Base-by-base conservation (phyloP, 1,140 invertebrate species). In the Globodera ellingtonae region DNA sequence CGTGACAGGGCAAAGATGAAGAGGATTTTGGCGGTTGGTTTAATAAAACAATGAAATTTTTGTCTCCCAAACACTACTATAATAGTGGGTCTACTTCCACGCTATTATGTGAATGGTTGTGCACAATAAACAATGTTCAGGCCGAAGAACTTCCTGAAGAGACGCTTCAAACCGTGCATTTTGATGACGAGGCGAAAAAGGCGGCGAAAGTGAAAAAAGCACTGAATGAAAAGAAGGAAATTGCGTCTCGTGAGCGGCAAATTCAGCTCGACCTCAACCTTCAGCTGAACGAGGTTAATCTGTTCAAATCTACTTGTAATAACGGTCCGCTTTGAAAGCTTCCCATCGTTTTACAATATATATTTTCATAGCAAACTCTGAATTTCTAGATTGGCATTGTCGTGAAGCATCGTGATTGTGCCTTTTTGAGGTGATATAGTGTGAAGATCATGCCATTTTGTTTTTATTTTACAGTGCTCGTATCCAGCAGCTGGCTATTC, bases 1-100 rank as follows among this genome's bases (percentile, higher is more conserved):
- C 84, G 80, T 62, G 86, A 90, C 71, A 71, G 85, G 21, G 89
- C 88, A 21, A 90, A 90, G 77, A 89, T 90, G 88, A 81, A 83
- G 62, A 89, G 86, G n/a, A 90, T 90, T 70, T 86, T 89, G 83
- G 88, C 89, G 75, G 85, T 83, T 10, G 13, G 8, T 59, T 59
- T 59, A 35, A 35, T 35, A 35, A 50, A 50, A 50, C 50, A 3
- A 8, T 50, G 50, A 50, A 50, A 50, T 7, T 10, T 0, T 3
- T 50, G 4, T 50, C 50, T 10, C 1, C 35, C 35, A 35, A 35
- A 35, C 2, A 35, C 35, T 35, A 2, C n/a, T n/a, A n/a, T n/a
- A n/a, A 35, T 35, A 35, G 35, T 13, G 8, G 4, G 1, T 52
- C 13, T 6, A 10, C 13, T 52, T 52, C 50, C 50, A 6, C 13